Base-by-base conservation (phyloP, 2,888 invertebrate genomes). In the Synanthedon myopaeformis region DNA sequence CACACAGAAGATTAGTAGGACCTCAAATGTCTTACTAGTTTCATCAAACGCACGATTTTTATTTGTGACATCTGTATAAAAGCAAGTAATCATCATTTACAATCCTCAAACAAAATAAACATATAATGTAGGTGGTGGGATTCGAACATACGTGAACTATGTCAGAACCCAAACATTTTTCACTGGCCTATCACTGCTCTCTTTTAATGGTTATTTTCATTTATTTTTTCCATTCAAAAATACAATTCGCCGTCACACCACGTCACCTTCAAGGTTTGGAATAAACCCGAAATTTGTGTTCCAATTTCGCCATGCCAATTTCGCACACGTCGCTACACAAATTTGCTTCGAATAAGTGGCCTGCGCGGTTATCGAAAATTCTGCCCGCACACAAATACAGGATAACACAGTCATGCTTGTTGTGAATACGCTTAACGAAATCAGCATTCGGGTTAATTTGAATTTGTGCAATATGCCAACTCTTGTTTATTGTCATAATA, bases 291-390 rank as follows among this genome's bases (percentile, higher is more conserved):
- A 65, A 63, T 57, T 62, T 64, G 61, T 67, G 71, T 73, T 71
- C 73, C 69, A 72, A 77, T 79, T 66, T 67, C 58, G 61, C 61
- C 56, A 53, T 58, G 55, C 61, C 61, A 64, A 66, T 67, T 76
- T 76, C 58, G 64, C 60, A 67, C 73, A 74, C 72, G 73, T 72
- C 66, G 66, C 69, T 74, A 67, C 70, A 78, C 75, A 79, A 79
- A 77, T 76, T 78, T 67, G 63, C 66, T 64, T 64, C 64, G 70
- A 76, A 79, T 76, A 79, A 77, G 74, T 74, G 72, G 73, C 70
- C 67, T 57, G 69, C 62, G 68, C 60, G 70, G 69, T 73, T 74
- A 79, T 76, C 74, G 72, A 74, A 76, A 74, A 73, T 73, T 75
- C 69, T 61, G 60, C 61, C 57, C 61, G 61, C 55, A 54, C 57